phyloP scores from a whole-genome alignment of 2,888 invertebrate species.

The Asteroscopus sphinx region DNA sequence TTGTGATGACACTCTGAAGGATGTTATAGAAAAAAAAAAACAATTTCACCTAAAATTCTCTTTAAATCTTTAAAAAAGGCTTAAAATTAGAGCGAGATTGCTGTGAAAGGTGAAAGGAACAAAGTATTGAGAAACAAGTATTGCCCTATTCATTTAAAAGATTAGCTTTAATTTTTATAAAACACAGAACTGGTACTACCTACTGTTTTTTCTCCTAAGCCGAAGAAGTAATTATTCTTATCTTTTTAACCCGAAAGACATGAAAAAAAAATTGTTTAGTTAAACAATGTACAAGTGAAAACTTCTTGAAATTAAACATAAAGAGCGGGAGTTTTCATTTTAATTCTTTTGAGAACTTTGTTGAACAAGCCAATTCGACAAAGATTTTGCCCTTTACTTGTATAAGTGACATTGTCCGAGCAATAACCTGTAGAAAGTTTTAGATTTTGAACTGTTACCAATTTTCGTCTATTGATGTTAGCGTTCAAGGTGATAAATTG shows the following conservation, averaged over 20 bases:
- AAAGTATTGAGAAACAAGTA: too few species aligned
- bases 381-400: constrained; percentile 61
- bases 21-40: too few species aligned
- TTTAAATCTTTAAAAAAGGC: too few species aligned
- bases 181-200: too few species aligned
- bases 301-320: constrained; percentile 38
- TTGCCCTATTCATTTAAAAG: too few species aligned
- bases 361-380: constrained; percentile 55
- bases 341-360: constrained; percentile 56
- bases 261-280: constrained; percentile 25
- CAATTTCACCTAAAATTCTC: too few species aligned
- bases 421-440: constrained; percentile 63
- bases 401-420: constrained; percentile 69
- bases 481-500: constrained; percentile 40
- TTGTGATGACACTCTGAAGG: too few species aligned
- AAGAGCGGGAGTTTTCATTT: constrained; percentile 50
- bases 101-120: too few species aligned
- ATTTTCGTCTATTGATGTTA: constrained; percentile 46
- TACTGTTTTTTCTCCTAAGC: not conserved
- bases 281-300: constrained; percentile 40
- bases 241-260: constrained; percentile 9
- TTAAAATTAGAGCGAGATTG: too few species aligned
- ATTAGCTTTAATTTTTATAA: not conserved
- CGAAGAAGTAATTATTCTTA: constrained; percentile 21
- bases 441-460: constrained; percentile 55